Base-by-base conservation (phyloP, 2,797 vertebrate genomes). In the Gymnodraco acuticeps region DNA sequence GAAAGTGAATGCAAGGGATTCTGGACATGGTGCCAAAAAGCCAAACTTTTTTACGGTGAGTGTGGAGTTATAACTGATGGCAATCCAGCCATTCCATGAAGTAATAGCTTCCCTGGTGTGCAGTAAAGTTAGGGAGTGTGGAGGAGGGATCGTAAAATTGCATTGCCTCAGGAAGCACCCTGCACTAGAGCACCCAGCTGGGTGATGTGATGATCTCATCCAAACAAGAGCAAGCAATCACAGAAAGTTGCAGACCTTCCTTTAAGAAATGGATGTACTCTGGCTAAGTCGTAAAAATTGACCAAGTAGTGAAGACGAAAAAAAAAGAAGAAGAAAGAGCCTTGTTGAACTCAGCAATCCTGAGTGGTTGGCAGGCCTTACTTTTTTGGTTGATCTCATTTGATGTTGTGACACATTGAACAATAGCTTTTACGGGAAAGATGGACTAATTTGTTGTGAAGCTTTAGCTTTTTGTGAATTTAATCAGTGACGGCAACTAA, bases 1-100 rank as follows among this genome's bases (percentile, higher is more conserved):
- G 46, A 47, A 47, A 47, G 15, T 15, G 46, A 47, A 16, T 69
- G 31, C 45, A 48, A 20, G 10, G 33, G 42, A 63, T 72, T 72
- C 42, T 9, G 10, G 27, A 45, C 38, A 62, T 1, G 9, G 5
- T 8, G 16, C 13, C 19, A 56, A 42, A 38, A 38, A 38, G 33
- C 6, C 27, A 9, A 4, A 42, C 23, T 46, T 70, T 31, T 48
- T 45, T 45, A 50, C 4, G 43, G 53, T 17, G 16, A 16, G 41
- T 46, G 16, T 31, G 7, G 23, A 72, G 15, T 53, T 54, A 53
- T 14, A 54, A 45, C 33, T 13, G 14, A 43, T 53, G 51, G 51
- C 51, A 52, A 10, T 52, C n/a, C 14, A 46, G 14, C 20, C 59
- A 61, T 61, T 12, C 42, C 43, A 31, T 46, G 43, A 47, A 15